Base-by-base conservation (phyloP, 2,888 invertebrate genomes). In the Eremobia ochroleuca region DNA sequence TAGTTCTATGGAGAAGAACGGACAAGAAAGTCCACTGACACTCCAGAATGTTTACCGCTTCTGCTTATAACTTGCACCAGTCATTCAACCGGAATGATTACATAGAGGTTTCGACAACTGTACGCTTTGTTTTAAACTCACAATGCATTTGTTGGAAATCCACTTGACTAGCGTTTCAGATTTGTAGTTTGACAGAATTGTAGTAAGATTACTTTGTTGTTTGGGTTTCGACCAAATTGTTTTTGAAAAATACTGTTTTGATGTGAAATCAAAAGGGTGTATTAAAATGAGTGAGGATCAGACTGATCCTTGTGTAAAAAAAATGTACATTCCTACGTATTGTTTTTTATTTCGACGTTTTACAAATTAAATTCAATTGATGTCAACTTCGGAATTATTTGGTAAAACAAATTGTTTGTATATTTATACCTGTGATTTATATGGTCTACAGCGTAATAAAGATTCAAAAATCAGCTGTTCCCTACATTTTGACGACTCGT, bases 61-160 rank as follows among this genome's bases (percentile, higher is more conserved):
- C 66, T 52, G 74, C 76, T 68, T 65, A 6, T 88, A 15, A 43
- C 67, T 82, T 65, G 43, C 13, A 37, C 43, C 58, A 69, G 43
- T 46, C 37, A 73, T 58, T 80, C 73, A 79, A 67, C 46, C 75
- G 68, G 68, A 83, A 87, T 83, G 85, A 85, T 87, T 81, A 73
- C 81, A 78, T 78, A 76, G 75, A 71, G 73, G 75, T 83, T 82
- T 82, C 83, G 77, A 85, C 85, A 81, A 87, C 73, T 74, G 80
- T 77, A 75, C 77, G 62, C 79, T 82, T 88, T 88, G 90, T 89
- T 80, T 84, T 58, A 85, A 86, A 89, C 73, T 88, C 55, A 70
- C 77, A 71, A 79, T 76, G 82, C 77, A 81, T 83, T 86, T 80
- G 65, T 77, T 61, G 59, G 64, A 65, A 72, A 66, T 66, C 66